Base-by-base conservation (phyloP, 1,140 invertebrate genomes). In the Danaus melanippus region DNA sequence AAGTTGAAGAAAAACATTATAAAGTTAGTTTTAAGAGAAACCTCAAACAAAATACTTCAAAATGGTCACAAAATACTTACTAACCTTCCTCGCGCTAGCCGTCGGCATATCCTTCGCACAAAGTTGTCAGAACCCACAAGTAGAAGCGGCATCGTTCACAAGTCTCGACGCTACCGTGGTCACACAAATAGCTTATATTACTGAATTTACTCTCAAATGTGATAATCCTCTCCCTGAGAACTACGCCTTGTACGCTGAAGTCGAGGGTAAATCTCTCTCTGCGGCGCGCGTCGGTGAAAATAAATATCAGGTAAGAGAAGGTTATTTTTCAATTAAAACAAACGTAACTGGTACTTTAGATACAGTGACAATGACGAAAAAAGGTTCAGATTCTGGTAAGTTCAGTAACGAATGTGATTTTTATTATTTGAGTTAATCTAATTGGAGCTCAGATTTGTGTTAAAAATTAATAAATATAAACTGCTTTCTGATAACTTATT, bases 161-260 rank as follows among this genome's bases (percentile, higher is more conserved):
- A 97, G 96, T 6, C 90, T 93, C 77, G 96, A 98, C 90, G 95
- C 94, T 6, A 97, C 96, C 46, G 92, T 97, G 57, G 90, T 98
- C 1, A 93, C 93, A 46, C 92, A 93, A 71, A 91, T 95, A 60
- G 94, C 93, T 0, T 94, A 93, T 78, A 92, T 94, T 41, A 90
- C 91, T 10, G 93, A 95, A 79, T 93, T 95, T 71, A 88, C 89
- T 1, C 77, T 94, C 44, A 91, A 92, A 72, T 94, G 93, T 72
- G 87, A 88, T 56, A 90, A 92, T 58, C 73, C 85, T 15, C 89
- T 91, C 7, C 89, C 89, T 48, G 88, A 91, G 67, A 90, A 88
- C 58, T 88, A 93, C 54, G 92, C 92, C 42, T 76, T 97, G 10
- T 97, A 96, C 84, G 96, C 95, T 48, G 95, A 97, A 78, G 90